These are phyloP conservation scores for Luperina testacea DNA, from an alignment of 2,888 invertebrate species.

Conservation along the genomic window DNA sequence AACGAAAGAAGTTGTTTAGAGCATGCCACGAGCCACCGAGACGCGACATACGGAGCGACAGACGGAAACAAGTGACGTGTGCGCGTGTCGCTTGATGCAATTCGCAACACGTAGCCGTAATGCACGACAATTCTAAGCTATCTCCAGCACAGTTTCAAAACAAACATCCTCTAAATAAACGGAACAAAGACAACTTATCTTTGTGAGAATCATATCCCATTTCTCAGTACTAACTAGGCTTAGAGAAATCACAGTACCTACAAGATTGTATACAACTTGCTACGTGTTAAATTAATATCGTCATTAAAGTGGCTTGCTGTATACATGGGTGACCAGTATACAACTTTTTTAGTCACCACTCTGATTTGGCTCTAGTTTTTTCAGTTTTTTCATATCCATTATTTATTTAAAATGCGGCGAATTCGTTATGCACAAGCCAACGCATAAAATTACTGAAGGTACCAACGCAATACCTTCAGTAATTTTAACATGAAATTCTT, in stretches of 20 bases:
- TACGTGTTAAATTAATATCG: too few relatives aligned
- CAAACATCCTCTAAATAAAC: background rate
- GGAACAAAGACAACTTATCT: background rate
- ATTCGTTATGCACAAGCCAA: too few relatives aligned
- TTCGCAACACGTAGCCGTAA: background rate
- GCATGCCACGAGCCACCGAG: too few relatives aligned
- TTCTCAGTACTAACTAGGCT: background rate
- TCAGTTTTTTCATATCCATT: too few relatives aligned
- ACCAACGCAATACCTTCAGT: background rate
- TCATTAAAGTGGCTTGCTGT: too few relatives aligned
- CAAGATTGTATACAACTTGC: background rate
- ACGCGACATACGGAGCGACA: too few relatives aligned
- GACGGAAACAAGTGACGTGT: background rate
- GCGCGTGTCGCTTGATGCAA: background rate
- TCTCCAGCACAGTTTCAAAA: background rate
- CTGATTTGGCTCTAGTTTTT: too few relatives aligned
- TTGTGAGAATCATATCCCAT: slow-evolving; percentile 18
- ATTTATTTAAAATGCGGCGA: too few relatives aligned
- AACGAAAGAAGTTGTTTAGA: too few relatives aligned
- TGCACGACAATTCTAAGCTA: background rate
- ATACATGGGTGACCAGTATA: too few relatives aligned
- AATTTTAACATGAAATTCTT: background rate
- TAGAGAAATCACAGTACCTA: slow-evolving; percentile 3
- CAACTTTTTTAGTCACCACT: too few relatives aligned
- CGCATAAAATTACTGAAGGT: too few relatives aligned